phyloP scores from a whole-genome alignment of 2,113 vertebrate species.

The Prionailurus bengalensis region DNA sequence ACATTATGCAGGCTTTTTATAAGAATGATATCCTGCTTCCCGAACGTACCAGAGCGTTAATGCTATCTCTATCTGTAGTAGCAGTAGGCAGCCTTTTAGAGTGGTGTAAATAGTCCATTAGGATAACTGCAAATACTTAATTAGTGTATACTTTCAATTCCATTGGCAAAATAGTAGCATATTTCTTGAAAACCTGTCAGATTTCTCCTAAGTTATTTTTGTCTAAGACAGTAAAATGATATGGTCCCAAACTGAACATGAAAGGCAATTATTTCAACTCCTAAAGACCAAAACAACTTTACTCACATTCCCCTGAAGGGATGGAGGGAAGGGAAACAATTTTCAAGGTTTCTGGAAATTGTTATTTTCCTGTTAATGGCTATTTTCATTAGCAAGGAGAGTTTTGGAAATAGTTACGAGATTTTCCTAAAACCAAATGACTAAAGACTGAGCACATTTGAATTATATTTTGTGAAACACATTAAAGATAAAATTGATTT shows the following conservation, averaged over 20 bases:
- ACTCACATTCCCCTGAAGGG: slow-evolving; percentile 19
- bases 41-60: not conserved
- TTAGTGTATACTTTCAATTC: slow-evolving; percentile 65
- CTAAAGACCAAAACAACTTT: slow-evolving; percentile 42
- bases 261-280: slow-evolving; percentile 68
- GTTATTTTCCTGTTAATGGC: slow-evolving; percentile 65
- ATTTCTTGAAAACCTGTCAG: slow-evolving; percentile 65
- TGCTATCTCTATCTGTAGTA: not conserved
- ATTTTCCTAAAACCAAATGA: slow-evolving; percentile 61
- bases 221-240: slow-evolving; percentile 52
- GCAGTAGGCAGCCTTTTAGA: not conserved
- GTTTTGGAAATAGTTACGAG: slow-evolving; percentile 45
- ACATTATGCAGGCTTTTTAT: slow-evolving; percentile 38
- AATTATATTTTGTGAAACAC: slow-evolving; percentile 33
- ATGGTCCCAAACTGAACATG: slow-evolving; percentile 34
- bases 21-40: slow-evolving; percentile 5
- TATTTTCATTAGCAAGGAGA: slow-evolving; percentile 64
- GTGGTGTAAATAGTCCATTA: slow-evolving; percentile 7
- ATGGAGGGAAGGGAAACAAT: slow-evolving; percentile 27
- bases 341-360: slow-evolving; percentile 58
- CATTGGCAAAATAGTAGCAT: slow-evolving; percentile 47
- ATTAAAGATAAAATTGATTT: slow-evolving; percentile 45
- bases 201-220: slow-evolving; percentile 64
- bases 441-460: not conserved
- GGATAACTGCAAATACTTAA: slow-evolving; percentile 69